Conservation (phyloP, 2,888 invertebrate genomes). For the Chironomus tentans region DNA sequence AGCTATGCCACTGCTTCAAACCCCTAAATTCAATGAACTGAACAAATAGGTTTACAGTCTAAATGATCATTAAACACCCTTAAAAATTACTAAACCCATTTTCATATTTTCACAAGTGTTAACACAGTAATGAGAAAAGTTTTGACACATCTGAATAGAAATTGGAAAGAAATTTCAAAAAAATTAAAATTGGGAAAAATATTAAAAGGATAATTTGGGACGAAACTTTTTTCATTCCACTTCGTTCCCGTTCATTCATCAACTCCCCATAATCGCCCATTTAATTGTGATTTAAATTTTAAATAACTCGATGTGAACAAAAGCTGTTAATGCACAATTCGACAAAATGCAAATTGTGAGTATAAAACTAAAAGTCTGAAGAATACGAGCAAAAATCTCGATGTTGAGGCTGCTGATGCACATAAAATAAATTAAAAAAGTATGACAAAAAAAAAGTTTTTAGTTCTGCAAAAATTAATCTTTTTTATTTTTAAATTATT, state of each 20-base stretch:
- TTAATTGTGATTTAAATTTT: neutral
- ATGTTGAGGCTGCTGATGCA: conserved; percentile 22
- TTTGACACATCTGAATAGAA: too few relatives aligned
- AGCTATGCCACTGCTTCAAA: too few relatives aligned
- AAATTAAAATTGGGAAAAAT: too few relatives aligned
- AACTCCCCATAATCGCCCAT: too few relatives aligned
- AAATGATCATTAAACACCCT: neutral
- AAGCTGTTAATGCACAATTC: too few relatives aligned
- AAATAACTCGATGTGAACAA: neutral
- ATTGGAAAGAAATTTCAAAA: too few relatives aligned
- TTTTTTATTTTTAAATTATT: neutral
- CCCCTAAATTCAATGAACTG: too few relatives aligned
- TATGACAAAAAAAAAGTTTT: neutral
- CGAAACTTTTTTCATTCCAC: too few relatives aligned
- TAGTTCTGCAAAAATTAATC: neutral
- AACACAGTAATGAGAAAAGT: too few relatives aligned
- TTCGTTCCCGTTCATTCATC: too few relatives aligned
- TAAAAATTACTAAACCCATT: neutral
- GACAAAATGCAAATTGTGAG: neutral
- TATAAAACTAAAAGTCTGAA: neutral
- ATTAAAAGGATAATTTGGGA: too few relatives aligned
- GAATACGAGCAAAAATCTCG: neutral
- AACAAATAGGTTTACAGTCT: too few relatives aligned
- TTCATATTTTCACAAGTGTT: neutral
- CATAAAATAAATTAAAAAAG: neutral